Conservation (phyloP, 2,888 invertebrate species). For the Imbricaverruca yamaguchii region DNA sequence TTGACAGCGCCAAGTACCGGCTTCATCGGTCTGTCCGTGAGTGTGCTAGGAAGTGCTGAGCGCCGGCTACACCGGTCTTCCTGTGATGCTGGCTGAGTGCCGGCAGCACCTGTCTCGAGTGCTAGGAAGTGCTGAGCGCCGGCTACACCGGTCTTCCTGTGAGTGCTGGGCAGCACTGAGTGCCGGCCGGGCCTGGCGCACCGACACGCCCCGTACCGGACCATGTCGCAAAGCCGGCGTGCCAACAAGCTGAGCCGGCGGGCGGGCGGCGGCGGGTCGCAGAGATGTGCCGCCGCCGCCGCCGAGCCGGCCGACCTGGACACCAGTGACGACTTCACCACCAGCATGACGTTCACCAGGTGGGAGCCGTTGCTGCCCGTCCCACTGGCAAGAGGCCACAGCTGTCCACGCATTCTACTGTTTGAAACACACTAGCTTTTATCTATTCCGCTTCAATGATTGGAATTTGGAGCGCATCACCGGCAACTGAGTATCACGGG, state of each 20-base stretch:
- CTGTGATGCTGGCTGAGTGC: too few relatives aligned
- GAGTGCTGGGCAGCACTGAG: neutral
- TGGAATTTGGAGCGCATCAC: neutral
- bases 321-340: neutral
- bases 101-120: neutral
- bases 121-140: too few relatives aligned
- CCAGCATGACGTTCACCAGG: neutral
- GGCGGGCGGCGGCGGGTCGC: neutral
- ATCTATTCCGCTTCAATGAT: neutral
- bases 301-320: neutral
- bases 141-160: neutral
- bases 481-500: neutral
- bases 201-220: neutral
- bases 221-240: neutral
- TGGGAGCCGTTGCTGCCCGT: neutral
- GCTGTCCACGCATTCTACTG: neutral
- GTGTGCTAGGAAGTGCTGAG: too few relatives aligned
- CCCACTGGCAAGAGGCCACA: neutral
- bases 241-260: conserved; percentile 5
- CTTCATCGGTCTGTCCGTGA: too few relatives aligned
- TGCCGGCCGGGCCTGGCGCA: neutral
- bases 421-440: too few relatives aligned
- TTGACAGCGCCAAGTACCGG: too few relatives aligned
- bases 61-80: too few relatives aligned
- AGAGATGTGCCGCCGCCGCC: neutral